Conservation (phyloP, 2,888 invertebrate species). For the Drosophila koepferae region DNA sequence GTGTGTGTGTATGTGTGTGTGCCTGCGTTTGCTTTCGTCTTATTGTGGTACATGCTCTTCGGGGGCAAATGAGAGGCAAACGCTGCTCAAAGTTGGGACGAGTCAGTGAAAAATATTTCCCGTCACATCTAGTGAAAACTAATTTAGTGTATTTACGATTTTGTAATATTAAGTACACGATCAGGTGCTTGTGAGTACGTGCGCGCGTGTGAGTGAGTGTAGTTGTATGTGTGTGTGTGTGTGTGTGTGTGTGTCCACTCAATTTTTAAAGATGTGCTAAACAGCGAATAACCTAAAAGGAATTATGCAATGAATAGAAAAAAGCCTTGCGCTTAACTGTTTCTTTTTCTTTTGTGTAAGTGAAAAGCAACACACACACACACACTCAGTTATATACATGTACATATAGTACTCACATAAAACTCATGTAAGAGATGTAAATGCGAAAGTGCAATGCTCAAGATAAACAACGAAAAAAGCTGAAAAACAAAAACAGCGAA, state of each 20-base stretch:
- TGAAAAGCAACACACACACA: constrained; percentile 17
- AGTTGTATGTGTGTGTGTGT: constrained; percentile 1
- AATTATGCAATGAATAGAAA: constrained; percentile 65
- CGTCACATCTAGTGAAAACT: constrained; percentile 45
- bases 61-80: constrained; percentile 38
- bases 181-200: constrained; percentile 6
- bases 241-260: constrained; percentile 19
- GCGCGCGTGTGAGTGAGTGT: neutral
- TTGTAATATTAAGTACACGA: constrained; percentile 54
- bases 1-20: constrained; percentile 5
- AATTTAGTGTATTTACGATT: constrained; percentile 62
- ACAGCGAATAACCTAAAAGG: constrained; percentile 64
- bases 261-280: constrained; percentile 54
- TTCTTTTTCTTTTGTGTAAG: constrained; percentile 34
- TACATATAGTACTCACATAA: neutral
- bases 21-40: neutral
- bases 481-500: constrained; percentile 9
- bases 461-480: constrained; percentile 22
- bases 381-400: neutral
- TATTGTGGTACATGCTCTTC: constrained; percentile 24
- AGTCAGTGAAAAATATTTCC: constrained; percentile 52
- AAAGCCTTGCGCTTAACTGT: constrained; percentile 36
- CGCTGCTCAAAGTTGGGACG: constrained; percentile 31
- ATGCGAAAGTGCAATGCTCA: constrained; percentile 7
- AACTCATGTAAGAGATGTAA: constrained; percentile 7